Base-by-base conservation (phyloP, 2,888 invertebrate genomes). In the Nephrocerus scutellatus region DNA sequence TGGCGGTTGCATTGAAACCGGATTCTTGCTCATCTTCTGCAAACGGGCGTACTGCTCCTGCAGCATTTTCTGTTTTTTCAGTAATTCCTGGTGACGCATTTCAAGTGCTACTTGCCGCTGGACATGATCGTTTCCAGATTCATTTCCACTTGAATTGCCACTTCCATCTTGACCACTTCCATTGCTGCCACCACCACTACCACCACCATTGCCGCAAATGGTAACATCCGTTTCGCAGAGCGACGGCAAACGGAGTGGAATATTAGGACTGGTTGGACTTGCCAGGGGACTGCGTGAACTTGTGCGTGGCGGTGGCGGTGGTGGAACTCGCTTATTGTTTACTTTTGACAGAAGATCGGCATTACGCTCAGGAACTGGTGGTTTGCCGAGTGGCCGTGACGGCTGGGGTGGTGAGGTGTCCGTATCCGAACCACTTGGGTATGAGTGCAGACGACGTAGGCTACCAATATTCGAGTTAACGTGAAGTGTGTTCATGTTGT, bases 271-370 rank as follows among this genome's bases (percentile, higher is more conserved):
- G 28, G 87, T 82, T 14, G 90, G 89, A 31, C 88, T 88, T 16
- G 87, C 84, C 54, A 89, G 71, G 2, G 90, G 90, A 13, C 89
- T 88, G 57, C 87, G 82, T 32, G 88, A 88, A 52, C 87, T 86
- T 51, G 89, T 89, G 50, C 90, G 76, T n/a, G 90, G 90, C 19
- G 90, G 90, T 20, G 91, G 87, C n/a, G 87, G 90, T 13, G 90
- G 91, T 6, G 90, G 90, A 29, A 86, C 80, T 36, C 86, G 76
- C 55, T 84, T 79, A 41, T 79, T 77, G 12, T 76, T 75, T 29
- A 82, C 78, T 62, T 84, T 70, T 41, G 82, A 81, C 41, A 84
- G 72, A 43, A 86, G 70, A 60, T 87, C 86, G 24, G 82, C 79
- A 59, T 85, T 85, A 18, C 87, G 75, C 69, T 87, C 85, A 38